A percentile compares a stretch with the other conserved stretches of the same genome.
Evolutionary conservation across 2,113 vertebrate species (phyloP).

Genomic region (Eudyptes chrysolophus): DNA sequence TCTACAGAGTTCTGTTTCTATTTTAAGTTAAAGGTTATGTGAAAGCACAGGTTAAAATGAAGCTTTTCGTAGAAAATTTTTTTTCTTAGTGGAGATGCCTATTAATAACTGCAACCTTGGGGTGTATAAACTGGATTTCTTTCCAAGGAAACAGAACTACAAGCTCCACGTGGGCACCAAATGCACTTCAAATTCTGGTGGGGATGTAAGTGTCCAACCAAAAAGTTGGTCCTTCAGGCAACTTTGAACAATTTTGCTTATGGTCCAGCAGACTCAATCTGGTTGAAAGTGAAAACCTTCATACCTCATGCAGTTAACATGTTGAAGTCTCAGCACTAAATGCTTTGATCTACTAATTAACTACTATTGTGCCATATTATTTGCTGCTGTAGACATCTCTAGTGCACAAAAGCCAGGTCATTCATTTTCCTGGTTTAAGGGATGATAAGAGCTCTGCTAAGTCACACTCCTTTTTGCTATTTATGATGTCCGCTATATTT

Average conservation of each 20-base stretch:
- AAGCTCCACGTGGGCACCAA: not conserved
- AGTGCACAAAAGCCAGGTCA: not conserved
- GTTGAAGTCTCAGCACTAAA: not conserved
- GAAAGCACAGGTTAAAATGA: not conserved
- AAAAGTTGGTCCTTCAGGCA: not conserved
- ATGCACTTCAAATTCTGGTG: not conserved
- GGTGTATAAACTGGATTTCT: not conserved
- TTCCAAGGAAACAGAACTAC: not conserved
- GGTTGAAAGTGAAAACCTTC: not conserved
- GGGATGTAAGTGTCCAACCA: accelerated
- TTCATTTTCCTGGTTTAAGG: not conserved
- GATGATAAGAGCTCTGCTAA: not conserved
- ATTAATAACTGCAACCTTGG: not conserved
- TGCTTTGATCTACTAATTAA: not conserved
- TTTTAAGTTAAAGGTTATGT: not conserved
- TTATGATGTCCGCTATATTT: not conserved
- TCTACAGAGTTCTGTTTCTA: not conserved
- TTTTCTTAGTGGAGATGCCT: not conserved
- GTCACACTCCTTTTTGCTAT: not conserved
- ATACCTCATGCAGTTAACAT: not conserved
- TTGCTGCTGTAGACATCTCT: not conserved
- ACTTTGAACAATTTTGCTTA: not conserved
- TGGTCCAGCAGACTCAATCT: not conserved
- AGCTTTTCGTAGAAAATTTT: not conserved
- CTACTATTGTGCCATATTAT: not conserved